Base-by-base conservation (phyloP, 37 sponge, comb jelly and placozoan species). In the Aphrocallistes beatrix region DNA sequence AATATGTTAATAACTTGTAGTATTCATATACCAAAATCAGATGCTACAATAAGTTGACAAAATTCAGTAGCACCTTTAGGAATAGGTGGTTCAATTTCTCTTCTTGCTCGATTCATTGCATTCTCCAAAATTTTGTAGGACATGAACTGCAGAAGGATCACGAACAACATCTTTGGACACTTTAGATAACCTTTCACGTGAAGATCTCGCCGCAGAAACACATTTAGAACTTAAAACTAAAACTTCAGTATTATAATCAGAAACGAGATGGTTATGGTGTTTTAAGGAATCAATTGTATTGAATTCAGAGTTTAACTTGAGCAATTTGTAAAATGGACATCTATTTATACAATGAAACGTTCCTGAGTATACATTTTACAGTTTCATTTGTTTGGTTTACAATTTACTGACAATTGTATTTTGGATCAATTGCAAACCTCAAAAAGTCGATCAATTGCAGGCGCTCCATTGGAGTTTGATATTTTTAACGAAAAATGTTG, bases 31-130 rank as follows among this genome's bases (percentile, higher is more conserved):
- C n/a, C n/a, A n/a, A n/a, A n/a, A n/a, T n/a, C n/a, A n/a, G n/a
- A n/a, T n/a, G n/a, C n/a, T n/a, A n/a, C n/a, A n/a, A n/a, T n/a
- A n/a, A n/a, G n/a, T n/a, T n/a, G n/a, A n/a, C n/a, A 42, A 42
- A 42, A 42, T 42, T 42, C 45, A 30, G n/a, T 60, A 60, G 75
- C 6, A 60, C 28, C n/a, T 60, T 25, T 60, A 60, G 75, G 75
- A 60, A 60, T 60, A 60, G 75, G 75, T 25, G 75, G 75, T 30
- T 60, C 75, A 25, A 60, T 60, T 60, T 60, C 75, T 30, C 75
- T 60, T 60, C 75, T 60, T 60, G 75, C 75, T 60, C 75, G 75
- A 60, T 60, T 25, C 75, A 60, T 60, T 42, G 45, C 13, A 42
- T 6, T 13, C 45, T 42, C 45, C 13, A 42, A 42, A 42, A 6